Percentiles rank a stretch among this genome's conserved stretches.
Evolutionary conservation across 2,113 vertebrate genomes (phyloP).

Genomic region (Tragelaphus imberbis): DNA sequence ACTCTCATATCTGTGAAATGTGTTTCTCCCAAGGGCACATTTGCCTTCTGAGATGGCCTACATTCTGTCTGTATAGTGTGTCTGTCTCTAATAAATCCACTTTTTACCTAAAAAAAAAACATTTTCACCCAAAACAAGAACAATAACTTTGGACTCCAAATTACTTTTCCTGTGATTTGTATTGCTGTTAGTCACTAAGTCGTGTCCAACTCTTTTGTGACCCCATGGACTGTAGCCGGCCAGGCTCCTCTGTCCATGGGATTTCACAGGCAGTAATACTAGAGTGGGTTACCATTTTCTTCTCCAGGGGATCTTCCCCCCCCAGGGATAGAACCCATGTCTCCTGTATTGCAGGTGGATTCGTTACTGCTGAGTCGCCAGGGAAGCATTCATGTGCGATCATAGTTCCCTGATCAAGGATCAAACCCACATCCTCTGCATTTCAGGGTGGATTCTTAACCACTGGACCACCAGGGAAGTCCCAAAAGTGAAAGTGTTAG

Average conservation of each 20-base stretch:
- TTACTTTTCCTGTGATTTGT: not conserved
- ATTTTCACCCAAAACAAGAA: not conserved
- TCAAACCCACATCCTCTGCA: not conserved
- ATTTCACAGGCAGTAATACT: not conserved
- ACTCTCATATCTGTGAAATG: not conserved
- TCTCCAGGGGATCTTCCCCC: not conserved
- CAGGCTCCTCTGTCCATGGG: not conserved
- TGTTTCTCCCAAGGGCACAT: not conserved
- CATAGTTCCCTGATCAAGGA: not conserved
- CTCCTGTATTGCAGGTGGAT: not conserved
- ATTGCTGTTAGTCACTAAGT: not conserved
- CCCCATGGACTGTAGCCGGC: not conserved
- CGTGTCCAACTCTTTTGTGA: not conserved
- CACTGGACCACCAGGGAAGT: not conserved
- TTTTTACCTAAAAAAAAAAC: not conserved
- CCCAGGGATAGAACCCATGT: not conserved
- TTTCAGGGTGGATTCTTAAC: not conserved
- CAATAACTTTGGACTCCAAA: not conserved
- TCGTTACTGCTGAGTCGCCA: not conserved
- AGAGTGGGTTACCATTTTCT: not conserved
- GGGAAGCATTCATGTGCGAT: not conserved
- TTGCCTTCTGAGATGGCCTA: not conserved
- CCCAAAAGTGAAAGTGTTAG: not conserved
- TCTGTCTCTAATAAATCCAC: not conserved
- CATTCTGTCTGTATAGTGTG: not conserved